phyloP scores from a whole-genome alignment of 1,140 invertebrate genomes.

The Drosophila carrolli region DNA sequence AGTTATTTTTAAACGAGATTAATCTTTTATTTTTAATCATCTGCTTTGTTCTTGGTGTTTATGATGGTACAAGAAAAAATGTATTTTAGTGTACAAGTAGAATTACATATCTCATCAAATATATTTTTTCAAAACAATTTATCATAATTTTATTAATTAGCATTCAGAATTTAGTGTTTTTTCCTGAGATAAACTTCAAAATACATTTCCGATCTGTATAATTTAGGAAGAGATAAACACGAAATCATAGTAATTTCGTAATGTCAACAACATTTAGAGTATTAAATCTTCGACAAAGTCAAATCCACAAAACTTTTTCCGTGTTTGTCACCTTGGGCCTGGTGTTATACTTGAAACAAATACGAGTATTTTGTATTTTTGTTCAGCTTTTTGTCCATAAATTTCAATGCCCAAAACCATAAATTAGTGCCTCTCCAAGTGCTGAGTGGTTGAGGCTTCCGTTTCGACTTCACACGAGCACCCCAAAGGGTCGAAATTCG shows the following conservation, averaged over 20 bases:
- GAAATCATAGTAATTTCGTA: too few species aligned
- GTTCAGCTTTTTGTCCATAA: constrained; percentile 59
- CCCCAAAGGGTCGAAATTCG: constrained; percentile 48
- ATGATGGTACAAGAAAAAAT: background rate
- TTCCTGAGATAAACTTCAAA: too few species aligned
- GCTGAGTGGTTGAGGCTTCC: constrained; percentile 43
- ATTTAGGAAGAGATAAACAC: too few species aligned
- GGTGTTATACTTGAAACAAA: constrained; percentile 58
- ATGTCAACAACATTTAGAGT: constrained; percentile 2
- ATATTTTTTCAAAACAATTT: too few species aligned
- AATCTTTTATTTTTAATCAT: background rate
- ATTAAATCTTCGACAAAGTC: background rate
- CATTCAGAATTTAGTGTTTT: too few species aligned
- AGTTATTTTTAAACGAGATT: constrained; percentile 20
- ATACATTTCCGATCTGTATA: too few species aligned
- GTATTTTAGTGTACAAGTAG: background rate
- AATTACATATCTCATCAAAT: background rate
- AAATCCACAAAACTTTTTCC: background rate
- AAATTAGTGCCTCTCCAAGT: constrained; percentile 70
- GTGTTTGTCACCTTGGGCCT: constrained; percentile 45
- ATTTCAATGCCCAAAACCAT: constrained; percentile 72
- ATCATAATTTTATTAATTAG: too few species aligned
- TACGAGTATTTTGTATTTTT: constrained; percentile 58
- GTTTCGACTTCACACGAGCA: constrained; percentile 3
- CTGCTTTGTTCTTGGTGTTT: constrained; percentile 1